phyloP scores from a whole-genome alignment of 2,113 vertebrate genomes.

The Pachycephala philippinensis region DNA sequence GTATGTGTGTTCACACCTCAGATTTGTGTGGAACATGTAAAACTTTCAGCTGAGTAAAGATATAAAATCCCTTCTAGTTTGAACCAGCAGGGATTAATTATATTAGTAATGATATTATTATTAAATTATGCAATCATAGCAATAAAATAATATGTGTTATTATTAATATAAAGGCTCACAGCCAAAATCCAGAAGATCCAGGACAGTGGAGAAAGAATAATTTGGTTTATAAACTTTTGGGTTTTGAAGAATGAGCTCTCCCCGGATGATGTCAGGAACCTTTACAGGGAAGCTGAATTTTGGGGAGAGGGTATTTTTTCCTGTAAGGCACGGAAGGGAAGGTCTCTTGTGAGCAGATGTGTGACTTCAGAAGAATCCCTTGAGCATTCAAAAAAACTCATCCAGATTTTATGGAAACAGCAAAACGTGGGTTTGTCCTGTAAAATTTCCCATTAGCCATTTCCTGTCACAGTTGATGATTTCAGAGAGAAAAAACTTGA shows the following conservation, averaged over 20 bases:
- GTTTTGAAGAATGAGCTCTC: not conserved
- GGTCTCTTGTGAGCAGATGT: not conserved
- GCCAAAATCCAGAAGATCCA: not conserved
- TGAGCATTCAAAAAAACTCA: not conserved
- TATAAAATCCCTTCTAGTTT: not conserved
- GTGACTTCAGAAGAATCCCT: not conserved
- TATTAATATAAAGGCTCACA: not conserved
- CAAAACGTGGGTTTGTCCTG: not conserved
- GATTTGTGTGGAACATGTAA: not conserved
- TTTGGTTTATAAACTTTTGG: not conserved
- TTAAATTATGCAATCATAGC: not conserved
- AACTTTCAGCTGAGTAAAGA: not conserved
- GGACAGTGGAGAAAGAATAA: not conserved
- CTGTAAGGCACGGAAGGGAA: not conserved
- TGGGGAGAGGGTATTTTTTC: not conserved
- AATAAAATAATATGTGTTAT: not conserved
- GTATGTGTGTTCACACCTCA: not conserved
- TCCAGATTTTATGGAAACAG: not conserved
- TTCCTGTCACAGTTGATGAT: not conserved
- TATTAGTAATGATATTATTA: not conserved
- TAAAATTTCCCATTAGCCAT: not conserved
- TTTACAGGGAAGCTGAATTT: not conserved
- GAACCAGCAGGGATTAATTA: not conserved
- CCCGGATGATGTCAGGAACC: not conserved
- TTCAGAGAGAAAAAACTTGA: not conserved